Conservation (phyloP, 2,797 vertebrate genomes). For the Aeoliscus strigatus region DNA sequence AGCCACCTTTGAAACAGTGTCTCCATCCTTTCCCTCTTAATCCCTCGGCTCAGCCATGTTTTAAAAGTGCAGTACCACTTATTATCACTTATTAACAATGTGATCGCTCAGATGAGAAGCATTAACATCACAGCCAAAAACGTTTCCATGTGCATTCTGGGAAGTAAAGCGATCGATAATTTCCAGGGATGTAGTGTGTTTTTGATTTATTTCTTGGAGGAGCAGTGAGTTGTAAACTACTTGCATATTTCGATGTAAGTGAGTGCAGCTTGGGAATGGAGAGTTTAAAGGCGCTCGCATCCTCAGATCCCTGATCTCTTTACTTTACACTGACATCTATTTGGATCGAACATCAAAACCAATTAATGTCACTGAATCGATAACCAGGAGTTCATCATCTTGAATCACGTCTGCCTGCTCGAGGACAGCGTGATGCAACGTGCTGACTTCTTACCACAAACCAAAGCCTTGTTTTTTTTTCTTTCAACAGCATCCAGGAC, state of each 20-base stretch:
- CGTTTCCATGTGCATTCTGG: conserved; percentile 9
- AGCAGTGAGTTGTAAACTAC: conserved; percentile 15
- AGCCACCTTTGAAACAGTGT: conserved; percentile 54
- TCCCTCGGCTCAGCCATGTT: conserved; percentile 50
- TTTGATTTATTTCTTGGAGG: conserved; percentile 10
- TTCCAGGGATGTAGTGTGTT: conserved; percentile 7
- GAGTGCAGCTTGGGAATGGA: conserved; percentile 10
- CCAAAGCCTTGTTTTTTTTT: not conserved
- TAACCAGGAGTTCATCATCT: conserved; percentile 17
- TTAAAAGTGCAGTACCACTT: conserved; percentile 37
- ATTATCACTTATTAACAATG: conserved; percentile 36
- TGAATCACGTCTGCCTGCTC: conserved; percentile 10
- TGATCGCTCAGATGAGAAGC: conserved; percentile 24
- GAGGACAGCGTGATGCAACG: conserved; percentile 22
- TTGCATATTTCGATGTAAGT: not conserved
- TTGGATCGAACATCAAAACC: conserved; percentile 29
- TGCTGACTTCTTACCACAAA: conserved; percentile 18
- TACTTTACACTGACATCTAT: conserved; percentile 16
- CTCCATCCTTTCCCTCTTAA: conserved; percentile 50
- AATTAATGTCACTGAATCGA: conserved; percentile 36
- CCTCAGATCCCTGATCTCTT: conserved; percentile 9
- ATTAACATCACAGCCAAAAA: not conserved
- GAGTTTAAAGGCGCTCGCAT: conserved; percentile 6
- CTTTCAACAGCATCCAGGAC: conserved; percentile 14
- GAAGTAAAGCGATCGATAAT: conserved; percentile 10